Conservation (phyloP, 2,888 invertebrate species). For the Stomorhina lunata region DNA sequence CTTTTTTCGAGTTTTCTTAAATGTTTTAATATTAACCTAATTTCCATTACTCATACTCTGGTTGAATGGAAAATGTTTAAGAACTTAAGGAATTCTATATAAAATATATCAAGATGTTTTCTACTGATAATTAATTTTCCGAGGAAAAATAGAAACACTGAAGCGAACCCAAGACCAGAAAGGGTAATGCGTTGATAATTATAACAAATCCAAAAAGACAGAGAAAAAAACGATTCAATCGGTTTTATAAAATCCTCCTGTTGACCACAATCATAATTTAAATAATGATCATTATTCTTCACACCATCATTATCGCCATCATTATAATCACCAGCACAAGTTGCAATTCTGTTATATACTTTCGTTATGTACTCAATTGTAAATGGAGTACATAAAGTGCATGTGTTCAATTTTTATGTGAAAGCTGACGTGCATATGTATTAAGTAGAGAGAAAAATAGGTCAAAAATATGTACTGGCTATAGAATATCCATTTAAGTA, state of each 20-base stretch:
- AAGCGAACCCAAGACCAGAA: too few relatives aligned
- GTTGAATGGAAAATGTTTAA: too few relatives aligned
- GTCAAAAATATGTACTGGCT: slow-evolving; percentile 35
- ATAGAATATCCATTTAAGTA: neutral
- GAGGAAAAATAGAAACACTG: too few relatives aligned
- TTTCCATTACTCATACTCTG: too few relatives aligned
- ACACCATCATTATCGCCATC: neutral
- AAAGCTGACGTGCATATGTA: neutral
- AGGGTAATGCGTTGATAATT: slow-evolving; percentile 11
- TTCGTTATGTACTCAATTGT: neutral
- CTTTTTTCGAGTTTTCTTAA: neutral
- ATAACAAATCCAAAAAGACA: neutral
- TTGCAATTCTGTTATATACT: neutral
- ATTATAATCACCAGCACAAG: neutral
- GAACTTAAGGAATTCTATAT: too few relatives aligned
- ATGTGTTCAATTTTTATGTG: neutral
- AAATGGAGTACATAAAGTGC: neutral
- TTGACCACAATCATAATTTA: too few relatives aligned
- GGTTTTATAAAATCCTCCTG: neutral
- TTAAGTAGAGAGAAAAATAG: slow-evolving; percentile 18
- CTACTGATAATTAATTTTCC: too few relatives aligned
- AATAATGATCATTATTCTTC: neutral
- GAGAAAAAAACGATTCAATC: neutral
- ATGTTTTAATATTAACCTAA: slow-evolving; percentile 14
- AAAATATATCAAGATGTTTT: too few relatives aligned